Percentiles rank a stretch among this genome's conserved stretches.
phyloP scores from a whole-genome alignment of 1,140 invertebrate species.

The Drosophila rufa region DNA sequence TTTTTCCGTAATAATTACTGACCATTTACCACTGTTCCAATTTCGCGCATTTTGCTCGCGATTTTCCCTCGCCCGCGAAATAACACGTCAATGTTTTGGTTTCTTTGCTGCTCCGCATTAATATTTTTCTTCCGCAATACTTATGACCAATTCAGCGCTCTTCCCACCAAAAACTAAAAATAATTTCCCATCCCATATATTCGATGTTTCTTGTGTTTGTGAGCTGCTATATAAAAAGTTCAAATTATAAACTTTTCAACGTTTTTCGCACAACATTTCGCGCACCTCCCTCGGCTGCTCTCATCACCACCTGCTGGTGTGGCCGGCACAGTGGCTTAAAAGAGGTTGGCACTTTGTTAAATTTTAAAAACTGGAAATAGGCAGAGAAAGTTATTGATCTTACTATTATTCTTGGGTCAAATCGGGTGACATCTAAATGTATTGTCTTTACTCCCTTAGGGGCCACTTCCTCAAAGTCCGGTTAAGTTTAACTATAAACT shows the following conservation, averaged over 20 bases:
- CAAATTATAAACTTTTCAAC: conserved; percentile 69
- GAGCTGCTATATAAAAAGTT: conserved; percentile 59
- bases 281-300: conserved; percentile 28
- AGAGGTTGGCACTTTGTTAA: background rate
- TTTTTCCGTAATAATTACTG: conserved; percentile 67
- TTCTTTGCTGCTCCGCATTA: conserved; percentile 50
- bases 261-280: conserved; percentile 57
- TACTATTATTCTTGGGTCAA: background rate
- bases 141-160: conserved; percentile 40
- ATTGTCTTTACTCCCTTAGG: background rate
- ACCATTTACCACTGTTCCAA: conserved; percentile 66
- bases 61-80: conserved; percentile 25
- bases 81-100: conserved; percentile 40
- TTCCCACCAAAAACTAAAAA: conserved; percentile 64
- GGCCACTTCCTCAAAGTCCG: too few species aligned
- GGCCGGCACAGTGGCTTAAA: conserved; percentile 39
- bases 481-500: too few species aligned
- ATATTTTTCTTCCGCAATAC: conserved; percentile 63
- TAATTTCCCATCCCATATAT: conserved; percentile 46
- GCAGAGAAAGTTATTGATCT: background rate
- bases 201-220: conserved; percentile 28
- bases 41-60: conserved; percentile 35
- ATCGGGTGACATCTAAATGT: too few species aligned
- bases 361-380: background rate
- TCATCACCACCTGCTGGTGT: conserved; percentile 65